These are phyloP conservation scores for Erythrocercus mccallii DNA, from an alignment of 2,113 vertebrate genomes.

Conservation along the genomic window DNA sequence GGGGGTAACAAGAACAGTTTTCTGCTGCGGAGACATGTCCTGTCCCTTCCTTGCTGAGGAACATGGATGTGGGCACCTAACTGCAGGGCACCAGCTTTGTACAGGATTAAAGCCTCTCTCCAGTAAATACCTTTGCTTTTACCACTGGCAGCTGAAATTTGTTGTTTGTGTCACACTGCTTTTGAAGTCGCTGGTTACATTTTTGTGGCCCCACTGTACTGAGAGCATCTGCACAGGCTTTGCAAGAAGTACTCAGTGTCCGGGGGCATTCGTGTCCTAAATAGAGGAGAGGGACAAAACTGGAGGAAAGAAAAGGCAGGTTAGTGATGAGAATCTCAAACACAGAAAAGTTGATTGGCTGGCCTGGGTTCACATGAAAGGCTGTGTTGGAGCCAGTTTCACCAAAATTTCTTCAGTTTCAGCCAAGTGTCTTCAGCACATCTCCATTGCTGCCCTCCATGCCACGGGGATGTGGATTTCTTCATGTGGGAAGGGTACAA, in stretches of 20 bases:
- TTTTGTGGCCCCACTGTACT: background rate
- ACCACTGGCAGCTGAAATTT: background rate
- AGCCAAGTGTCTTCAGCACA: background rate
- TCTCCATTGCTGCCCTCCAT: background rate
- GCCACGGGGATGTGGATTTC: background rate
- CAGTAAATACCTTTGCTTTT: background rate
- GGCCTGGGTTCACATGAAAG: background rate
- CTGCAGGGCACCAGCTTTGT: background rate
- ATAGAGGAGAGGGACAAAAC: background rate
- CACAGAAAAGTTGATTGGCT: background rate
- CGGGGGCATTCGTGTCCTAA: background rate
- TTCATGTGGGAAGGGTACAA: background rate
- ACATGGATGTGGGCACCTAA: background rate
- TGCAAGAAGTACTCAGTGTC: background rate
- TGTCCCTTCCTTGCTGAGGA: background rate
- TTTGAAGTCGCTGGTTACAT: background rate
- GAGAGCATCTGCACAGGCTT: background rate
- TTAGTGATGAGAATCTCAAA: background rate
- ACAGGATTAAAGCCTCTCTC: background rate
- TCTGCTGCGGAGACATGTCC: background rate
- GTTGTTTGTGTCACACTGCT: background rate
- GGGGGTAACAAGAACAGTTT: background rate
- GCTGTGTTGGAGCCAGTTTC: background rate
- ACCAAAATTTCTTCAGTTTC: background rate
- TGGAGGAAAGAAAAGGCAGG: background rate